phyloP scores from a whole-genome alignment of 2,797 vertebrate species.

The Lithobates sylvaticus region DNA sequence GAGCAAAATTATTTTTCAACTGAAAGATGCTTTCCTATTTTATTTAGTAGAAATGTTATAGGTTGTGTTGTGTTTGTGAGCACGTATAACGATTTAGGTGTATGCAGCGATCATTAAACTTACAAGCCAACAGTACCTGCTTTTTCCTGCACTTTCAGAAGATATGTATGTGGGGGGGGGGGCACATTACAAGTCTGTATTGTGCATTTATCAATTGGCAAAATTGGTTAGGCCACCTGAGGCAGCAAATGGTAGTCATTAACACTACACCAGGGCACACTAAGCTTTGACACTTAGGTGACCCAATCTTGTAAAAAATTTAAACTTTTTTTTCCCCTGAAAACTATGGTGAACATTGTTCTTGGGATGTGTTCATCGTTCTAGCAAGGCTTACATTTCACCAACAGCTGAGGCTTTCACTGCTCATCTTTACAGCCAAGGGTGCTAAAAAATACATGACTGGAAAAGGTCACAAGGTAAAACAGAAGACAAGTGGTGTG shows the following conservation, averaged over 20 bases:
- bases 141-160: too few relatives aligned
- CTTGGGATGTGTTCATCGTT: background rate
- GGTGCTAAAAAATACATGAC: slow-evolving; percentile 22
- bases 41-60: too few relatives aligned
- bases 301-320: background rate
- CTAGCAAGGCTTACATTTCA: background rate
- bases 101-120: too few relatives aligned
- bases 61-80: too few relatives aligned
- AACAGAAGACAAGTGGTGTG: slow-evolving; percentile 28
- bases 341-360: background rate
- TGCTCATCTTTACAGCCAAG: slow-evolving; percentile 33
- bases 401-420: slow-evolving; percentile 3
- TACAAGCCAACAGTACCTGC: too few relatives aligned
- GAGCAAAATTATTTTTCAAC: too few relatives aligned
- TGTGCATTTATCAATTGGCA: too few relatives aligned
- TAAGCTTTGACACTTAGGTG: background rate
- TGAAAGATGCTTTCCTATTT: too few relatives aligned
- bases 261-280: too few relatives aligned
- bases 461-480: slow-evolving; percentile 48
- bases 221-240: background rate
- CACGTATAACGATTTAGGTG: too few relatives aligned
- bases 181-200: too few relatives aligned
- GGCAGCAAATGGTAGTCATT: background rate
- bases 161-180: too few relatives aligned
- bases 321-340: background rate